Conservation (phyloP, 2,888 invertebrate species). For the Anorthoa munda region DNA sequence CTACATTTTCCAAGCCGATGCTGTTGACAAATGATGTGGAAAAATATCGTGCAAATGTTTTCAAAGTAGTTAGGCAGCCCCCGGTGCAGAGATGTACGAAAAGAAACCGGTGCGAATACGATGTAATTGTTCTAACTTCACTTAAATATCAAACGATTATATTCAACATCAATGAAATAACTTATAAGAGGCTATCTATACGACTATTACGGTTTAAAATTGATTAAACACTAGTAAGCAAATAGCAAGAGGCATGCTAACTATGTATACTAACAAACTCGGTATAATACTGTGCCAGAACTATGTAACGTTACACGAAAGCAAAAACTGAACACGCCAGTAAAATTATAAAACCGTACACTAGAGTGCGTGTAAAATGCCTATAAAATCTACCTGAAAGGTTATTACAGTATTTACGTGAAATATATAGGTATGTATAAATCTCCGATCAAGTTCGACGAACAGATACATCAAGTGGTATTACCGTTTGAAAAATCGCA, state of each 20-base stretch:
- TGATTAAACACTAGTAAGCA: background rate
- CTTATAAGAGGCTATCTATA: background rate
- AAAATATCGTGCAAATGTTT: constrained; percentile 49
- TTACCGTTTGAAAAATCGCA: constrained; percentile 75
- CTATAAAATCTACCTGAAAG: constrained; percentile 50
- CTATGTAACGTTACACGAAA: constrained; percentile 7
- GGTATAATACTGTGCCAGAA: background rate
- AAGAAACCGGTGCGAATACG: background rate
- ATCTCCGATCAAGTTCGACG: constrained; percentile 69
- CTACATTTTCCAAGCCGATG: constrained; percentile 42
- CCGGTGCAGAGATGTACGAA: background rate
- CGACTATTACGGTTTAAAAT: background rate
- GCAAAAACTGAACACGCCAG: constrained; percentile 16
- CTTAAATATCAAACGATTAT: too few species aligned
- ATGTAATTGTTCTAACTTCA: too few species aligned
- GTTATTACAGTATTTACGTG: constrained; percentile 57
- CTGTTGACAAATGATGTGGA: constrained; percentile 57
- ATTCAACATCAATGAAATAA: background rate
- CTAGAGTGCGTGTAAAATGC: constrained; percentile 50
- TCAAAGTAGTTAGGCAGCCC: constrained; percentile 27
- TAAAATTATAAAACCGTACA: constrained; percentile 46
- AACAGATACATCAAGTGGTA: constrained; percentile 75
- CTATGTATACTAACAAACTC: background rate
- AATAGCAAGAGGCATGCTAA: background rate
- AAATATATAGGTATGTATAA: constrained; percentile 59